Evolutionary conservation across 2,888 invertebrate genomes (phyloP).

Genomic region (Baccha elongata): DNA sequence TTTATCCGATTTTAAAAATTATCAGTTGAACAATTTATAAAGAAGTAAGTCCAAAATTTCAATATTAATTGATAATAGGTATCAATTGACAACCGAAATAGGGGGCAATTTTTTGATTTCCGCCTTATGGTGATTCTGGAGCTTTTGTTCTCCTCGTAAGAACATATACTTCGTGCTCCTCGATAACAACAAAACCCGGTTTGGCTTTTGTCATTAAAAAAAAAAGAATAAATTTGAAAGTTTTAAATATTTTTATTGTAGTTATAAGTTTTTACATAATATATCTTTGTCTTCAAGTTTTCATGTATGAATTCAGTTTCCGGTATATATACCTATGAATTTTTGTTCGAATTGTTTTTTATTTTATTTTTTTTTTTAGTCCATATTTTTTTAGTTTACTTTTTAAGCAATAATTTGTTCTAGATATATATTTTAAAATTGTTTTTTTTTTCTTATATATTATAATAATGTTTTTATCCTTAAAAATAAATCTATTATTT

Average conservation of each 20-base stretch:
- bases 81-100: no score
- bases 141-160: no score
- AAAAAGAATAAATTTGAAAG: no score
- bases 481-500: conserved; percentile 60
- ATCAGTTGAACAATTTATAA: no score
- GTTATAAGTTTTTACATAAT: conserved; percentile 66
- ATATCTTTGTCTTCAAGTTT: conserved; percentile 67
- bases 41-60: no score
- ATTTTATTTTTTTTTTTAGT: conserved; percentile 27
- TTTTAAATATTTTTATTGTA: conserved; percentile 51
- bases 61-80: no score
- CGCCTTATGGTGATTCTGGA: no score
- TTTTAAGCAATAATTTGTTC: conserved; percentile 61
- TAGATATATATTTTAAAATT: conserved; percentile 55
- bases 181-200: no score
- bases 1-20: no score
- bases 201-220: no score
- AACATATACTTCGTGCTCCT: no score
- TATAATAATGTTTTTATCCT: conserved; percentile 36
- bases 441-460: conserved; percentile 22
- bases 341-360: conserved; percentile 16
- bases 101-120: no score
- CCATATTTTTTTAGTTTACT: conserved; percentile 43
- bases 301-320: conserved; percentile 65
- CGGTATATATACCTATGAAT: conserved; percentile 39